Evolutionary conservation across 2,888 invertebrate genomes (phyloP).

Genomic region (Ctena decussata): DNA sequence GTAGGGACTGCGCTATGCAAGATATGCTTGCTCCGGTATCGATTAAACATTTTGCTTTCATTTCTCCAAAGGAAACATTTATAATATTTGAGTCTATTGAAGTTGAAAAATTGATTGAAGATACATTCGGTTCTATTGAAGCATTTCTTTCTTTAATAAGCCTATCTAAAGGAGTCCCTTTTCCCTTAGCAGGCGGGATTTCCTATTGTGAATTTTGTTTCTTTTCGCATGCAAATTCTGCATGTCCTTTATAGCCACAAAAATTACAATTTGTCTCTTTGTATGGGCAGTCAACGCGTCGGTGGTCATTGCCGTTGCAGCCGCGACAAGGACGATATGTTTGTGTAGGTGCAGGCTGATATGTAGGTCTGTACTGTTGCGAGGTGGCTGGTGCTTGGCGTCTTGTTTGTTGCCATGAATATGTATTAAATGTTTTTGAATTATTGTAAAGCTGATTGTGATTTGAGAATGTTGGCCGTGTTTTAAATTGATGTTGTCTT

Average conservation of each 20-base stretch:
- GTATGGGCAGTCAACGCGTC: neutral
- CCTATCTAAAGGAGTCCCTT: neutral
- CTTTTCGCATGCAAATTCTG: neutral
- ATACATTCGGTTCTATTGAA: neutral
- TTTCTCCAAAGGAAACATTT: conserved; percentile 5
- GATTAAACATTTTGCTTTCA: conserved; percentile 19
- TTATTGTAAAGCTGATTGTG: neutral
- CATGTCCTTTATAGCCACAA: conserved; percentile 3
- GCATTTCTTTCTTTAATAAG: neutral
- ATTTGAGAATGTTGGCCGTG: neutral
- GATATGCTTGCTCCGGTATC: conserved; percentile 40
- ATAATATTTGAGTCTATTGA: conserved; percentile 36
- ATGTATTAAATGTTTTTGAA: neutral
- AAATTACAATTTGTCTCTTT: neutral
- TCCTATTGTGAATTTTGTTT: conserved; percentile 13
- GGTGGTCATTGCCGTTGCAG: neutral
- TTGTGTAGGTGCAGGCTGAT: neutral
- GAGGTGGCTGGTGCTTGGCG: neutral
- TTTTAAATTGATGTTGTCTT: neutral
- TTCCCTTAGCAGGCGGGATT: neutral
- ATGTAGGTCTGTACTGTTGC: neutral
- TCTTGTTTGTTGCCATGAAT: neutral
- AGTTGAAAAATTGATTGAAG: conserved; percentile 9
- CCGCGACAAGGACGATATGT: neutral
- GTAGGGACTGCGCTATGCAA: conserved; percentile 16